Base-by-base conservation (phyloP, 2,113 vertebrate genomes). In the Oncorhynchus mykiss region DNA sequence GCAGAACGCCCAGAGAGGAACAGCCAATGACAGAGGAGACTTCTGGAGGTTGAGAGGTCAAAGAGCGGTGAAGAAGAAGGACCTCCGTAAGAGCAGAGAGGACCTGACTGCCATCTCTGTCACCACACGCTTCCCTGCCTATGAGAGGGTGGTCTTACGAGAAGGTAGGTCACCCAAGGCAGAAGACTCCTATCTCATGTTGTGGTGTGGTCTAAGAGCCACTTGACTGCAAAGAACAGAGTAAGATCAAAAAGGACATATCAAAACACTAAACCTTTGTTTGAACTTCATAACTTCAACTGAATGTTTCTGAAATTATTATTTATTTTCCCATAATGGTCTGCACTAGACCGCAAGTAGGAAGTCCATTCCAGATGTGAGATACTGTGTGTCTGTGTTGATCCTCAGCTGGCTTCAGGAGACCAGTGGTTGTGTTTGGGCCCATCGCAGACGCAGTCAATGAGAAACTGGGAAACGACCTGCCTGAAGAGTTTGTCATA, bases 41-140 rank as follows among this genome's bases (percentile, higher is more conserved):
- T 99, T 99, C 92, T 99, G 98, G 98, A 95, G 97, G 85, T 95
- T 96, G 74, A 93, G 98, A 13, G 98, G 96, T 82, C 98, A 99
- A 90, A 93, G 97, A 34, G 96, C 97, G 1, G 97, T 93, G 3
- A 91, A 90, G 72, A 99, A 98, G 85, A 99, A 98, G 85, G 98
- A 99, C 78, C 78, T 98, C 1, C 94, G 95, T 45, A 99, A 99
- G 85, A 98, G 96, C 80, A 91, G 97, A 65, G 98, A 99, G 82
- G 98, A 99, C 77, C 89, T 97, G 29, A 95, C 91, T 0, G 94
- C 94, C 0, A 76, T 87, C 1, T 94, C 95, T 0, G 91, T 97
- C 39, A 87, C 91, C 90, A 99, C 98, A 1, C 95, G 94, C 67
- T 99, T 99, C 89, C 97, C 97, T 0, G 96, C 97, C 2, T 99